A percentile compares a stretch with the other conserved stretches of the same genome.
Conservation (phyloP, 2,797 vertebrate genomes). For the Rhinichthys osculus region DNA sequence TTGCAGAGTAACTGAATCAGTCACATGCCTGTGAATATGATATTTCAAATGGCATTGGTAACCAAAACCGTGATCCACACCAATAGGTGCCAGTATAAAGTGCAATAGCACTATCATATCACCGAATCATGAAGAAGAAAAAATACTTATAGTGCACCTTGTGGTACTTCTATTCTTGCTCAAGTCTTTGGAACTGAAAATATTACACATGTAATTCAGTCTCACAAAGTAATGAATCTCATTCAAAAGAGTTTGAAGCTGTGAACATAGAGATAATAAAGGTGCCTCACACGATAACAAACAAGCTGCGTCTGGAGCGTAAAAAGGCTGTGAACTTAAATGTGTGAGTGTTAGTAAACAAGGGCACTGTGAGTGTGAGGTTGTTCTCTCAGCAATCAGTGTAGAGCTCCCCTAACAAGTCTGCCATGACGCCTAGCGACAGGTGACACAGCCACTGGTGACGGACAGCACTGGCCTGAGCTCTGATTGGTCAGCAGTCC, state of each 20-base stretch:
- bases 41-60: too few species aligned
- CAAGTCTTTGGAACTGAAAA: neutral
- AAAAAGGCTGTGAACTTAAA: neutral
- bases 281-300: neutral
- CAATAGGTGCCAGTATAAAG: neutral
- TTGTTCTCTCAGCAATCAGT: constrained; percentile 31
- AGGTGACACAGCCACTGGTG: constrained; percentile 73
- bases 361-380: constrained; percentile 9
- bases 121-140: neutral
- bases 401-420: constrained; percentile 44
- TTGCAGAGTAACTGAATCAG: neutral
- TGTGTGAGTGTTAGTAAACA: constrained; percentile 24
- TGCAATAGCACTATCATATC: neutral
- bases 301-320: neutral
- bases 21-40: neutral
- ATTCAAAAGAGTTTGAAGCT: neutral
- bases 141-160: neutral
- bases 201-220: neutral
- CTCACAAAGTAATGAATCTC: constrained; percentile 7
- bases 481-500: constrained; percentile 69
- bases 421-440: constrained; percentile 74
- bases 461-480: constrained; percentile 61
- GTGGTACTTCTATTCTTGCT: neutral
- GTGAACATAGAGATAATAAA: constrained; percentile 4
- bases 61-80: neutral